Conservation (phyloP, 2,113 vertebrate genomes). For the Xenus cinereus region DNA sequence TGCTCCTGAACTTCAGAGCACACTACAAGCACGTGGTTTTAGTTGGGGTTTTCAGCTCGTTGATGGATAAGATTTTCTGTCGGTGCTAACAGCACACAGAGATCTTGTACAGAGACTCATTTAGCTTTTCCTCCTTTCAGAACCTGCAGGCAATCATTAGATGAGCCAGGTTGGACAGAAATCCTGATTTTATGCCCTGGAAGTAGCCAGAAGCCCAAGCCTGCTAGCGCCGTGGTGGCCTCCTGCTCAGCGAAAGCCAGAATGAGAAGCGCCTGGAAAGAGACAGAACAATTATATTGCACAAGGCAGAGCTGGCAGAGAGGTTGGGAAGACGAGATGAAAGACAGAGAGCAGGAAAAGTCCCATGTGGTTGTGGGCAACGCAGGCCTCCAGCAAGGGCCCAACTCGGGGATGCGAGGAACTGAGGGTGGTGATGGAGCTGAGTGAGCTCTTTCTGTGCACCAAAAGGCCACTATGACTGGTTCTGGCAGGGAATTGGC, state of each 20-base stretch:
- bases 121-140: not conserved
- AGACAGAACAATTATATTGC: not conserved
- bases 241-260: not conserved
- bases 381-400: not conserved
- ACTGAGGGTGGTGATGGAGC: not conserved
- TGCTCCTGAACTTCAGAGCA: not conserved
- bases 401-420: not conserved
- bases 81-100: not conserved
- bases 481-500: not conserved
- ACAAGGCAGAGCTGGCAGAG: not conserved
- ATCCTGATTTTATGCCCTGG: not conserved
- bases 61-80: not conserved
- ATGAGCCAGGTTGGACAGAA: not conserved
- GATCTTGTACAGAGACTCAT: not conserved
- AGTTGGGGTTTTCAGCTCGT: not conserved
- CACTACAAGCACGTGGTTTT: not conserved
- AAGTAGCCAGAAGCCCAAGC: not conserved
- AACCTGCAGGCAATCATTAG: not conserved
- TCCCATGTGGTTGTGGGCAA: not conserved
- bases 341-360: not conserved
- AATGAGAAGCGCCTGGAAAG: not conserved
- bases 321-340: not conserved
- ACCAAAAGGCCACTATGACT: not conserved
- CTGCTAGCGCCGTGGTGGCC: fast-evolving
- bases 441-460: not conserved